Percentiles rank a stretch among this genome's conserved stretches.
These are phyloP conservation scores for Chymomyza costata DNA, from an alignment of 1,140 invertebrate species.

Conservation along the genomic window DNA sequence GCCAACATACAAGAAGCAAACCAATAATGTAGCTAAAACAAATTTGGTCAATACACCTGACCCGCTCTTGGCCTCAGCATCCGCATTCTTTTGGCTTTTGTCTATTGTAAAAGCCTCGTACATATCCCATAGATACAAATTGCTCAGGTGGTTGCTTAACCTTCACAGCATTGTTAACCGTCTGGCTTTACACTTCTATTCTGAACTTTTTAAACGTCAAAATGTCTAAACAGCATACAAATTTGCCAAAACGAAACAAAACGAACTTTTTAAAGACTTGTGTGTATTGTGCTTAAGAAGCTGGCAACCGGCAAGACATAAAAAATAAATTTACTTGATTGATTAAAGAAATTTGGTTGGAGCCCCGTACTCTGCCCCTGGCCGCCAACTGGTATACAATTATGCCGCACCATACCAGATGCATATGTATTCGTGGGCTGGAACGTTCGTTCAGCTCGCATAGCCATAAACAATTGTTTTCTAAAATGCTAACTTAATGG, in stretches of 20 bases:
- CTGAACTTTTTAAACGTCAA: too few relatives aligned
- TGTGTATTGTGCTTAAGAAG: slow-evolving; percentile 3
- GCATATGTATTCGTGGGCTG: slow-evolving; percentile 8
- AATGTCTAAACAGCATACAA: too few relatives aligned
- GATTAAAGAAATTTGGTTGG: slow-evolving; percentile 40
- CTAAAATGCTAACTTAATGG: slow-evolving; percentile 40
- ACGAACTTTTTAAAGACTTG: too few relatives aligned
- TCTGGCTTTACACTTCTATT: too few relatives aligned
- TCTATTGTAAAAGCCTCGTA: too few relatives aligned
- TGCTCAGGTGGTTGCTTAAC: neutral
- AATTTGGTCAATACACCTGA: too few relatives aligned
- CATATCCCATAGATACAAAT: slow-evolving; percentile 18
- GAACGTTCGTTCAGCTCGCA: slow-evolving; percentile 11
- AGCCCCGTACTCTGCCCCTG: too few relatives aligned
- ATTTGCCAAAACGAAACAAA: too few relatives aligned
- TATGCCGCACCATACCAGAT: too few relatives aligned
- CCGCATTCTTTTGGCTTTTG: slow-evolving; percentile 21
- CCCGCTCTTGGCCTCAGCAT: slow-evolving; percentile 8
- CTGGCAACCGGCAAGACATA: slow-evolving; percentile 15
- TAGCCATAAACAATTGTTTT: slow-evolving; percentile 16
- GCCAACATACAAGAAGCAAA: slow-evolving; percentile 10
- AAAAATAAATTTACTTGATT: slow-evolving; percentile 45
- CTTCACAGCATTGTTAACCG: too few relatives aligned
- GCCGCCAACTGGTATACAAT: too few relatives aligned
- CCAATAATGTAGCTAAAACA: neutral